A percentile compares a stretch with the other conserved stretches of the same genome.
These are phyloP conservation scores for Cantharis nigra DNA, from an alignment of 2,888 invertebrate species.

Conservation along the genomic window DNA sequence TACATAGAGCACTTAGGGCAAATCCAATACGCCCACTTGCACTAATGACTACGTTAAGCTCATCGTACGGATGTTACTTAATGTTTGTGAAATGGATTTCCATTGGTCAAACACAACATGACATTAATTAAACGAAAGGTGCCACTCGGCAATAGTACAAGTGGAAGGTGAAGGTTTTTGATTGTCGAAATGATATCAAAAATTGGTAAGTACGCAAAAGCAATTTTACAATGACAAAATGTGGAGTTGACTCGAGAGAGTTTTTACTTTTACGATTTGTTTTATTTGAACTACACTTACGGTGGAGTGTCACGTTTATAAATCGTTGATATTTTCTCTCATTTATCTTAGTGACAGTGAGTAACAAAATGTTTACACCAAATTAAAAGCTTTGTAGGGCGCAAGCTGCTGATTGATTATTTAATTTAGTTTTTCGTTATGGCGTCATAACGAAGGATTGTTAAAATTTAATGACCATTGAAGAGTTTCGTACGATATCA, in stretches of 20 bases:
- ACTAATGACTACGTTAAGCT: background rate
- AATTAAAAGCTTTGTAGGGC: background rate
- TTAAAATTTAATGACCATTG: background rate
- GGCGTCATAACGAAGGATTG: background rate
- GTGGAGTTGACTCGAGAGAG: background rate
- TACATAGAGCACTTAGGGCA: background rate
- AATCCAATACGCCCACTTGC: background rate
- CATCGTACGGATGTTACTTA: background rate
- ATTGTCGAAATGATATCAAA: no score
- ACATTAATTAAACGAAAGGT: background rate
- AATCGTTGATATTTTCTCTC: background rate
- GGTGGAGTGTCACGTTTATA: background rate
- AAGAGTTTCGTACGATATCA: background rate
- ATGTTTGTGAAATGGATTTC: background rate
- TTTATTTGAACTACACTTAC: background rate
- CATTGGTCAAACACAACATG: background rate
- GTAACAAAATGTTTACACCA: background rate
- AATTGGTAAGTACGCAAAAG: background rate
- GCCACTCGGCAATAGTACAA: background rate
- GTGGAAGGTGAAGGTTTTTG: no score
- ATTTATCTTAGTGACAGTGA: background rate
- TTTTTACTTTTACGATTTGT: background rate
- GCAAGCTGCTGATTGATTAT: background rate
- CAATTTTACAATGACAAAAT: background rate
- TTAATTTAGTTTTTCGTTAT: background rate